Conservation (phyloP, 2,113 vertebrate species). For the Manacus vitellinus region DNA sequence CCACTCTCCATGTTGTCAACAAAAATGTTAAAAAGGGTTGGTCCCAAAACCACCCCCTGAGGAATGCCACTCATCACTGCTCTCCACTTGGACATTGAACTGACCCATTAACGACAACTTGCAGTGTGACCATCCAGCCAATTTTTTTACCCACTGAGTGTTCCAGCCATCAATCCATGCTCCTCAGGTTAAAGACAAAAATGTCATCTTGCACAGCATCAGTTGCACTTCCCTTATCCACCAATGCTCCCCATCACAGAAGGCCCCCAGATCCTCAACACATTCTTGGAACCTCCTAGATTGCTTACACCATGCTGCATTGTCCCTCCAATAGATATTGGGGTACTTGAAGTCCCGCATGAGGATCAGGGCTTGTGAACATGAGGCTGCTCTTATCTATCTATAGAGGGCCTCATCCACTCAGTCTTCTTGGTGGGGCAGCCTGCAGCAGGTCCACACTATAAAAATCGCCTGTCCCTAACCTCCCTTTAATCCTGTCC, state of each 20-base stretch:
- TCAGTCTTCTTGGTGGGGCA: neutral
- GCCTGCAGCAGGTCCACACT: neutral
- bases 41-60: neutral
- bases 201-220: neutral
- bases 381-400: neutral
- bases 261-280: neutral
- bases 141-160: neutral
- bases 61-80: neutral
- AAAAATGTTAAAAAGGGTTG: accelerated
- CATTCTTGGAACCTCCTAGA: neutral
- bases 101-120: neutral
- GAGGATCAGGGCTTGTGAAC: neutral
- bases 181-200: neutral
- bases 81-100: neutral
- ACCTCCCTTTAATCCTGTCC: neutral
- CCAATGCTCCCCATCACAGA: neutral
- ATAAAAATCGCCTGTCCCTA: neutral
- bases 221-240: neutral
- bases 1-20: too few species aligned
- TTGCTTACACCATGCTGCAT: neutral
- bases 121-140: neutral
- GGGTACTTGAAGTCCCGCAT: neutral
- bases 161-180: neutral
- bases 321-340: neutral
- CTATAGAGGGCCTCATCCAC: neutral